Evolutionary conservation across 2,797 vertebrate genomes (phyloP).

Genomic region (Dendrocincla tyrannina): DNA sequence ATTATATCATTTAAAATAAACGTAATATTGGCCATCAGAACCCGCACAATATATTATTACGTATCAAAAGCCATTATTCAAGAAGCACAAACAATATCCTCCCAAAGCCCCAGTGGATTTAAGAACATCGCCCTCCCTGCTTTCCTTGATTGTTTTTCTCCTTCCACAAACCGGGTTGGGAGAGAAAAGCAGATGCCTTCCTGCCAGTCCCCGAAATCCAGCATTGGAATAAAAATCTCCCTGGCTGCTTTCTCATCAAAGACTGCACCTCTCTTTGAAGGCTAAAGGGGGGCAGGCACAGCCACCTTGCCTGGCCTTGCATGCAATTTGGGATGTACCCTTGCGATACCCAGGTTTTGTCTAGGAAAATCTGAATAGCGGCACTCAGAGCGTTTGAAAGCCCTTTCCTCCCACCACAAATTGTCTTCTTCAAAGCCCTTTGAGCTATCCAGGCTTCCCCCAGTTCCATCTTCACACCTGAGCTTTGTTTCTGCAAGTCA

Average conservation of each 20-base stretch:
- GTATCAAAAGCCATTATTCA: constrained; percentile 68
- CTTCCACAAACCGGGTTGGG: background rate
- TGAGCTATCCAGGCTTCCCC: background rate
- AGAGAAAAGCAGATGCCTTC: background rate
- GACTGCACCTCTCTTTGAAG: background rate
- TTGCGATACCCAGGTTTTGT: accelerated
- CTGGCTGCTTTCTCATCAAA: background rate
- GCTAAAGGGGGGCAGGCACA: background rate
- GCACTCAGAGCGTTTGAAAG: accelerated
- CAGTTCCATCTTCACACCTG: accelerated
- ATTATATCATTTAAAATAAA: constrained; percentile 70
- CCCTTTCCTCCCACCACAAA: accelerated
- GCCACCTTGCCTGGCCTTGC: accelerated
- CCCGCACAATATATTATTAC: constrained; percentile 51
- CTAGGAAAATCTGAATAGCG: background rate
- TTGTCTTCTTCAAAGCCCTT: background rate
- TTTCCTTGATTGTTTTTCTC: constrained; percentile 36
- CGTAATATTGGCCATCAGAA: constrained; percentile 59
- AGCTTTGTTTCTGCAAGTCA: background rate
- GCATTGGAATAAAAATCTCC: accelerated
- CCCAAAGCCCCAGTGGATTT: constrained; percentile 25
- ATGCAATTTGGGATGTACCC: background rate
- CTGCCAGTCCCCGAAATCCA: accelerated
- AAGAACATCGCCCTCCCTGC: background rate
- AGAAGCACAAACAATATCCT: constrained; percentile 65